Base-by-base conservation (phyloP, 1,140 invertebrate species). In the Mizuhopecten yessoensis region DNA sequence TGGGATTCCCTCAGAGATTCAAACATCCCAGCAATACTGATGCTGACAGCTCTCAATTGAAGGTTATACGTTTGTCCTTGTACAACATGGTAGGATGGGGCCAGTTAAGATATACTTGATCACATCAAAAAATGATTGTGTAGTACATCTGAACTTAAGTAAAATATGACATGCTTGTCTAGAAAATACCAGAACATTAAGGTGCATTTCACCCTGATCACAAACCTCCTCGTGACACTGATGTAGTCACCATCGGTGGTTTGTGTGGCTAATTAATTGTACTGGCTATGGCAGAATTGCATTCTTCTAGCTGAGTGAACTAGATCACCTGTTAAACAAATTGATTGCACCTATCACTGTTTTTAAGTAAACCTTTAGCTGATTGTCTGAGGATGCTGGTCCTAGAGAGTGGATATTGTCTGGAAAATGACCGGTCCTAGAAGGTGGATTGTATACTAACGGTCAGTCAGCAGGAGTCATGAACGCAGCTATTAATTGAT, bases 391-490 rank as follows among this genome's bases (percentile, higher is more conserved):
- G 11, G 17, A 9, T 29, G n/a, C 17, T 29, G n/a, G 23, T 39
- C 17, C 57, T 1, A 17, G 29, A n/a, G 2, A 75, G 23, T 75
- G 57, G 57, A 75, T 5, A 75, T 75, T 75, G 20, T 75, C 57
- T 75, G 57, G 57, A 29, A 75, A 75, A 75, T 75, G 57, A 75
- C 57, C 57, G n/a, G 29, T 75, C 57, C 57, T 13, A 29, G 17
- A 3, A 75, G n/a, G n/a, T 29, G 57, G 57, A n/a, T 75, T 75
- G 57, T 5, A 29, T n/a, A 75, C 9, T 75, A 75, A 75, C 29
- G 57, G 57, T 75, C 57, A 75, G 57, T 75, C 57, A 29, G 23
- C 57, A 75, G 57, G 57, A 75, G 23, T 29, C 57, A 75, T n/a
- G n/a, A 75, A 75, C 29, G 9, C 1, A 75, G 3, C n/a, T 29